A percentile compares a stretch with the other conserved stretches of the same genome.
Evolutionary conservation across 2,797 vertebrate genomes (phyloP).

Genomic region (Smutsia temminckii): DNA sequence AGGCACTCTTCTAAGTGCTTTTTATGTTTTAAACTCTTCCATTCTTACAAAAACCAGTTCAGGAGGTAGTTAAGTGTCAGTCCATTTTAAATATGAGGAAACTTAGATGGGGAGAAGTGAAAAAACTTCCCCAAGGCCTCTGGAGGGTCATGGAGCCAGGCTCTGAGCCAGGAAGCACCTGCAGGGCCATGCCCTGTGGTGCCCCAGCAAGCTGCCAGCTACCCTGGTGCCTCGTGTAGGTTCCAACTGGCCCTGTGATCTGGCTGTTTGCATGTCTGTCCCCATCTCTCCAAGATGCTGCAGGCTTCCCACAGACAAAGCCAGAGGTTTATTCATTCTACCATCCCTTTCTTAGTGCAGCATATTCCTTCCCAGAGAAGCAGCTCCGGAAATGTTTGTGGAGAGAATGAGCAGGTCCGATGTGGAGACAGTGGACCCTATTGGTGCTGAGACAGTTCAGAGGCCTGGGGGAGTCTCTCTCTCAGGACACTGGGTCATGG

Average conservation of each 20-base stretch:
- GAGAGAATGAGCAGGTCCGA: not conserved
- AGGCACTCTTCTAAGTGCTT: not conserved
- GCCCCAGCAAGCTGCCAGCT: fast-evolving
- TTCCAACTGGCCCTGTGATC: not conserved
- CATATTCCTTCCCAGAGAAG: not conserved
- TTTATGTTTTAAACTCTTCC: not conserved
- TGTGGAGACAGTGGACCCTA: not conserved
- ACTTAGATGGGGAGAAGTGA: not conserved
- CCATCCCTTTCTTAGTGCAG: not conserved
- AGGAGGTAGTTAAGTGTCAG: not conserved
- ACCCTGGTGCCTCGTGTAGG: fast-evolving
- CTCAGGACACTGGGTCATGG: not conserved
- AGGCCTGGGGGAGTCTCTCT: not conserved
- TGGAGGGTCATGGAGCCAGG: not conserved
- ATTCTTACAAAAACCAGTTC: not conserved
- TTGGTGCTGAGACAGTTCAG: not conserved
- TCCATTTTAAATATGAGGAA: not conserved
- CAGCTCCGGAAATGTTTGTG: not conserved
- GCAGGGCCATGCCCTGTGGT: fast-evolving
- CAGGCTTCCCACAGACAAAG: not conserved
- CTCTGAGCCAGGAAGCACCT: not conserved
- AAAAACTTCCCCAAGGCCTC: not conserved
- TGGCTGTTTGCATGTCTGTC: not conserved
- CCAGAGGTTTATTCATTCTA: not conserved
- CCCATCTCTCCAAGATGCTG: not conserved